phyloP scores from a whole-genome alignment of 2,888 invertebrate species.

The Sarcophaga caerulescens region DNA sequence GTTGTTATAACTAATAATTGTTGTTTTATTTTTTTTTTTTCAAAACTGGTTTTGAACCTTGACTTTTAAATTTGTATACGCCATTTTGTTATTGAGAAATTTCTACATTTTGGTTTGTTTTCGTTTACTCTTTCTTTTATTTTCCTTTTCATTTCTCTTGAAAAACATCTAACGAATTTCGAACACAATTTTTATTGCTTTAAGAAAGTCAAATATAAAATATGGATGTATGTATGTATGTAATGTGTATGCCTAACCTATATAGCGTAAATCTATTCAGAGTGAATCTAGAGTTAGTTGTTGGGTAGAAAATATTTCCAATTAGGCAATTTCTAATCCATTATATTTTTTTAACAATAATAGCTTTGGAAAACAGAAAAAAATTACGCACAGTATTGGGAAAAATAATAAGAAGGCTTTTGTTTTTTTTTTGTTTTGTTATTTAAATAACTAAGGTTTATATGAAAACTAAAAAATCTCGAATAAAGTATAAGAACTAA shows the following conservation, averaged over 20 bases:
- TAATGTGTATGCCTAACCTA: background rate
- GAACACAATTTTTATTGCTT: slow-evolving; percentile 1
- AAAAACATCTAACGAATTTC: slow-evolving; percentile 8
- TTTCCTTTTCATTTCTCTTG: slow-evolving; percentile 33
- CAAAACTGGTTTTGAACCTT: slow-evolving; percentile 60
- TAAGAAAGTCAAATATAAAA: background rate
- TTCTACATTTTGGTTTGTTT: slow-evolving; percentile 1
- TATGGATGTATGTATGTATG: too few species aligned
- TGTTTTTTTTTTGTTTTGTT: too few species aligned
- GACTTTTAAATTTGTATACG: slow-evolving; percentile 59
- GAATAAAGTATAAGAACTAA: too few species aligned
- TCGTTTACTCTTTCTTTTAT: slow-evolving; percentile 25
- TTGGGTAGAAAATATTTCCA: too few species aligned
- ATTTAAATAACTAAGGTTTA: too few species aligned
- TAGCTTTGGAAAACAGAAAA: too few species aligned
- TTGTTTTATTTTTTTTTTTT: slow-evolving; percentile 23
- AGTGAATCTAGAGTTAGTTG: slow-evolving; percentile 26
- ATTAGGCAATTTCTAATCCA: too few species aligned
- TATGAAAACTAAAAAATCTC: too few species aligned
- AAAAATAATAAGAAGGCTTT: too few species aligned
- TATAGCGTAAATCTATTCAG: background rate
- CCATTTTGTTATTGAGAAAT: background rate
- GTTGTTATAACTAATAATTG: background rate
- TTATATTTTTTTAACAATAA: too few species aligned
- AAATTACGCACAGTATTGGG: too few species aligned